Evolutionary conservation across 2,888 invertebrate species (phyloP).

Genomic region (Amiota mariae): DNA sequence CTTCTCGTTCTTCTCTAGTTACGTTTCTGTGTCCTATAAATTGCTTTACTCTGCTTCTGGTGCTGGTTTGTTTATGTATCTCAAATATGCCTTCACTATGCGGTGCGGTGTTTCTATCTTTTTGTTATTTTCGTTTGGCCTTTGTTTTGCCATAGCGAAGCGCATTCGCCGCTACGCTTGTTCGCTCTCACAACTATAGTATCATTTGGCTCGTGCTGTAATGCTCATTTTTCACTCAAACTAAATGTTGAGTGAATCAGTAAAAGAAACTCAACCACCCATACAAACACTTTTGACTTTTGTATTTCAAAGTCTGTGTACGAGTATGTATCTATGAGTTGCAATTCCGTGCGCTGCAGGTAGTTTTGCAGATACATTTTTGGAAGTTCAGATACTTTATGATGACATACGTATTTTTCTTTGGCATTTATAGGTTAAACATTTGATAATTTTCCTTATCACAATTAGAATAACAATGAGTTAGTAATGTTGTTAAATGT

Average conservation of each 20-base stretch:
- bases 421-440: no score
- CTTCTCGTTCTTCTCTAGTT: conserved; percentile 42
- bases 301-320: conserved; percentile 1
- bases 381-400: no score
- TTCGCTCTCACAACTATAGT: conserved; percentile 28
- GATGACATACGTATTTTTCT: no score
- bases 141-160: conserved; percentile 25
- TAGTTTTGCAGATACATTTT: background rate
- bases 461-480: no score
- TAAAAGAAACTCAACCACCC: background rate
- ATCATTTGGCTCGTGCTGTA: conserved; percentile 31
- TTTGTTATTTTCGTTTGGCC: background rate
- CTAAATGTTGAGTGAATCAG: conserved; percentile 27
- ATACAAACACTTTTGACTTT: no score
- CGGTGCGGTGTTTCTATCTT: conserved; percentile 5
- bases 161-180: conserved; percentile 48
- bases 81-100: background rate
- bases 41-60: conserved; percentile 35
- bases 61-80: conserved; percentile 6
- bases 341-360: background rate
- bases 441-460: no score
- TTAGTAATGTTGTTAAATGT: no score
- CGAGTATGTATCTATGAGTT: conserved; percentile 13
- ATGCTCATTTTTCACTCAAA: conserved; percentile 37
- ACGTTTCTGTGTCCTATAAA: conserved; percentile 42